A percentile compares a stretch with the other conserved stretches of the same genome.
Evolutionary conservation across 1,140 invertebrate genomes (phyloP).

Genomic region (Prorops nasuta): DNA sequence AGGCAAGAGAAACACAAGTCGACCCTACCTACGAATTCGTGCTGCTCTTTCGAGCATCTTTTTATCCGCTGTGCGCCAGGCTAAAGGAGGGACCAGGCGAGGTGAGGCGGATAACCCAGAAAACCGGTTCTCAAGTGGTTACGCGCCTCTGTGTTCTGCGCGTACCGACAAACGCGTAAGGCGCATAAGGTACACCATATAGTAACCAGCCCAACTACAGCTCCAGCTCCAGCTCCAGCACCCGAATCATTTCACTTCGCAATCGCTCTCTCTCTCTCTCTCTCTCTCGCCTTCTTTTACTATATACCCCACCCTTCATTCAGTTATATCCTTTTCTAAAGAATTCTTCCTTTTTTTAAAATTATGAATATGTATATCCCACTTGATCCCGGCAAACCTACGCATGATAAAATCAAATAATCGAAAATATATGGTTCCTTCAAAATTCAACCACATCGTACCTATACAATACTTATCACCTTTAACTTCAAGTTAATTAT

Average conservation of each 20-base stretch:
- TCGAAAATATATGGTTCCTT: no score
- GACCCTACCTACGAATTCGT: constrained; percentile 22
- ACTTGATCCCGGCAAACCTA: not conserved
- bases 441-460: no score
- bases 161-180: constrained; percentile 1
- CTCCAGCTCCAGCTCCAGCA: not conserved
- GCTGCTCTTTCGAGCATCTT: constrained; percentile 6
- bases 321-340: no score
- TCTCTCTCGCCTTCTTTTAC: no score
- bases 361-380: no score
- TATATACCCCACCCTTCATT: no score
- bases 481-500: no score
- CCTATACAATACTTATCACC: no score
- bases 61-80: no score
- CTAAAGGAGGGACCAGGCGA: no score
- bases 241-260: constrained; percentile 7
- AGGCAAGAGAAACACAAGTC: constrained; percentile 27
- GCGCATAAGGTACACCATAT: constrained; percentile 1
- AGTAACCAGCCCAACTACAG: not conserved
- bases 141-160: not conserved
- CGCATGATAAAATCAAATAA: not conserved
- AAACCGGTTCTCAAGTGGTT: constrained; percentile 22
- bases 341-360: no score
- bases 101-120: constrained; percentile 6
- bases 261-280: no score